Conservation (phyloP, 1,140 invertebrate species). For the Polyergus mexicanus region DNA sequence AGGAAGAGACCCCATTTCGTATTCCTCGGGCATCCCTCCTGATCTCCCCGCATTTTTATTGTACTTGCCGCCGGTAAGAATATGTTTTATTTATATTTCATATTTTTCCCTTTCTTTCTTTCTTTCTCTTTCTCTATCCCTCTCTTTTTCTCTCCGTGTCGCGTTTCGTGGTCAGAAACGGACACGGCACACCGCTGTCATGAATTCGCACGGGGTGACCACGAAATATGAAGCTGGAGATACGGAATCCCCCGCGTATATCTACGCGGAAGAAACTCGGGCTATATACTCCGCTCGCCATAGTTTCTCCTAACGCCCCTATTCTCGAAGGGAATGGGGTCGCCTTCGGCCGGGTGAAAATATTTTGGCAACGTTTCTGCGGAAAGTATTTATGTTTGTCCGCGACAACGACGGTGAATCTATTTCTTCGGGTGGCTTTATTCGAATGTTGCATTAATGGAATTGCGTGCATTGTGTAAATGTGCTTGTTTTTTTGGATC, state of each 20-base stretch:
- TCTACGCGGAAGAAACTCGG: neutral
- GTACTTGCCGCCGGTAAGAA: constrained; percentile 81
- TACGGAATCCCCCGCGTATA: constrained; percentile 29
- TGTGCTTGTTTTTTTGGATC: neutral
- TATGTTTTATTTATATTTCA: constrained; percentile 86
- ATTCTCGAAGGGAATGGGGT: constrained; percentile 23
- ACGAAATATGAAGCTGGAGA: constrained; percentile 64
- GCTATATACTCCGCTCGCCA: neutral
- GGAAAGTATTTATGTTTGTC: constrained; percentile 53
- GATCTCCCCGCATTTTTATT: constrained; percentile 86
- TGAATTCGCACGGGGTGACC: constrained; percentile 61
- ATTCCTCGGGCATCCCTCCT: constrained; percentile 85
- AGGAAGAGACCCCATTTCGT: constrained; percentile 81
- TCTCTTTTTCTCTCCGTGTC: constrained; percentile 31
- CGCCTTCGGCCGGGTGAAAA: constrained; percentile 46
- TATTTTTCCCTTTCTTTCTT: constrained; percentile 51
- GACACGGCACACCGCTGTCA: constrained; percentile 21
- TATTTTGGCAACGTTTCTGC: constrained; percentile 60
- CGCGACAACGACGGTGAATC: neutral
- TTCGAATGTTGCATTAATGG: constrained; percentile 49
- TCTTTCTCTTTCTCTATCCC: constrained; percentile 13
- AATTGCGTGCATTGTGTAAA: constrained; percentile 21
- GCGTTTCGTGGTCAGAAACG: constrained; percentile 30
- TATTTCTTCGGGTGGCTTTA: constrained; percentile 39
- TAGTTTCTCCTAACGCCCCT: constrained; percentile 30